phyloP scores from a whole-genome alignment of 2,797 vertebrate genomes.

The Pseudotriccus pelzelni region DNA sequence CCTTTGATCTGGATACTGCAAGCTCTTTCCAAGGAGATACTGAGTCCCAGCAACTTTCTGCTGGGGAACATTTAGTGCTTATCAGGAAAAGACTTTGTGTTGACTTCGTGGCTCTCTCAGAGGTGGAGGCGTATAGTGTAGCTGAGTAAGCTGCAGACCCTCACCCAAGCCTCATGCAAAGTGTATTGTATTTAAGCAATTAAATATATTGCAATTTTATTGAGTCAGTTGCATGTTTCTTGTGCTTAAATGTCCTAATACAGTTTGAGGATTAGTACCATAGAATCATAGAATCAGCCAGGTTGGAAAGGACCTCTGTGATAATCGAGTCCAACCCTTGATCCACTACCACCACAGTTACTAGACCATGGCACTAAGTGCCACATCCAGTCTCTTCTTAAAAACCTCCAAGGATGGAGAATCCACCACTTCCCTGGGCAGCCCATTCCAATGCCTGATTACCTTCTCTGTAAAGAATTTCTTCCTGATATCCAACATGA shows the following conservation, averaged over 20 bases:
- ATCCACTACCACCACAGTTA: too few species aligned
- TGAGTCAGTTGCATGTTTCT: background rate
- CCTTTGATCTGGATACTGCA: slow-evolving; percentile 14
- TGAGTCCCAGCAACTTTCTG: background rate
- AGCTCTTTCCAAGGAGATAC: background rate
- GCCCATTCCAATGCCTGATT: too few species aligned
- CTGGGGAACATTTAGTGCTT: background rate
- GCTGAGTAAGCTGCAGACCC: background rate
- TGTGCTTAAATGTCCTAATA: background rate
- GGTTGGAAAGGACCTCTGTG: too few species aligned
- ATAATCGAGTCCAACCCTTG: too few species aligned
- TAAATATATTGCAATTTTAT: background rate
- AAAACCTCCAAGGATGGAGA: too few species aligned
- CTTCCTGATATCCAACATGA: too few species aligned
- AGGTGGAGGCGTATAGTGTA: background rate
- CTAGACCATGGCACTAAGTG: too few species aligned
- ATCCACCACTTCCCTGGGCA: too few species aligned
- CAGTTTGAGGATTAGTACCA: background rate
- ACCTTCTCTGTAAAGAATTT: too few species aligned
- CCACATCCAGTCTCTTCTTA: too few species aligned
- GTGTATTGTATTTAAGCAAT: background rate
- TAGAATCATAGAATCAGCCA: too few species aligned
- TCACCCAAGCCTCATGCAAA: background rate
- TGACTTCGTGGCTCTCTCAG: background rate
- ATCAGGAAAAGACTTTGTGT: background rate